Percentiles rank a stretch among this genome's conserved stretches.
Conservation (phyloP, 2,113 vertebrate species). For the Muntiacus muntjak region DNA sequence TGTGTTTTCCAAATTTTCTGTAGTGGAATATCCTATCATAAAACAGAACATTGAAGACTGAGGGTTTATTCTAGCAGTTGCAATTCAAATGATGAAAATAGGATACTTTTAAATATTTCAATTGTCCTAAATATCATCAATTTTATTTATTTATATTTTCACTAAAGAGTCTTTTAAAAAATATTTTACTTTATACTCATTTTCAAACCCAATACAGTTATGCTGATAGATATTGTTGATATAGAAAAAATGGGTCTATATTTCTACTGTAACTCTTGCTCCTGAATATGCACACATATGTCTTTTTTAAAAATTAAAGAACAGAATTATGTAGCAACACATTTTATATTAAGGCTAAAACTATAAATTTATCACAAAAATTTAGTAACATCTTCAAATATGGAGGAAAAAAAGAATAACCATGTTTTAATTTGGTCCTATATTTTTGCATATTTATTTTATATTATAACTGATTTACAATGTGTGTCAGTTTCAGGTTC, state of each 20-base stretch:
- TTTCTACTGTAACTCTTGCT: background rate
- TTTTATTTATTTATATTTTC: background rate
- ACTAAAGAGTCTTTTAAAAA: background rate
- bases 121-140: background rate
- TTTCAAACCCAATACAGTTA: background rate
- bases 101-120: background rate
- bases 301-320: background rate
- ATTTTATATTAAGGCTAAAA: background rate
- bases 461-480: background rate
- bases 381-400: background rate
- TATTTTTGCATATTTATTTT: background rate
- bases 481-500: background rate
- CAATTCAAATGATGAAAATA: background rate
- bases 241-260: background rate
- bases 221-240: background rate
- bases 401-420: background rate
- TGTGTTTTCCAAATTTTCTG: background rate
- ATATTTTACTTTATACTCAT: background rate
- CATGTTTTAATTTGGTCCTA: background rate
- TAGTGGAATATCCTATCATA: background rate
- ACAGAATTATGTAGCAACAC: background rate
- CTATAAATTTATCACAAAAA: background rate
- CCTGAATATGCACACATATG: background rate
- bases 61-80: background rate
- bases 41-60: background rate